Conservation (phyloP, 2,797 vertebrate genomes). For the Melanotaenia boesemani region DNA sequence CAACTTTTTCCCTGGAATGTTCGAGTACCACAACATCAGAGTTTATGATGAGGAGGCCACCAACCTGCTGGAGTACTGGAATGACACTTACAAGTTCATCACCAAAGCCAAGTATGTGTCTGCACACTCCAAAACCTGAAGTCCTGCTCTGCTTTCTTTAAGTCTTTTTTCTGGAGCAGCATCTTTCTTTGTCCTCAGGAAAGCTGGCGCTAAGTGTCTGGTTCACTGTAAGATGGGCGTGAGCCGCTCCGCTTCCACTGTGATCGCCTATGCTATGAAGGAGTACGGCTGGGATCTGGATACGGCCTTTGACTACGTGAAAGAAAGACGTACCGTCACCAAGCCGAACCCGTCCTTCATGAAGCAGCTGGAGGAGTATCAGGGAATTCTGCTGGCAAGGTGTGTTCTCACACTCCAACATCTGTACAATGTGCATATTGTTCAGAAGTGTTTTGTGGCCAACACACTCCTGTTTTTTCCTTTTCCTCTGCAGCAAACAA, state of each 20-base stretch:
- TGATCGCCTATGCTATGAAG: constrained; percentile 99
- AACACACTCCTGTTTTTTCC: neutral
- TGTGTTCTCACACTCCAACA: constrained; percentile 48
- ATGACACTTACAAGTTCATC: constrained; percentile 99
- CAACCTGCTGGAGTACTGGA: constrained; percentile 97
- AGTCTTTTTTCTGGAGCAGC: neutral
- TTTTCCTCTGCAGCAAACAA: constrained; percentile 88
- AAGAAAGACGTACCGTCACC: constrained; percentile 91
- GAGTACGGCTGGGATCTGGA: constrained; percentile 98
- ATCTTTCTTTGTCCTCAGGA: constrained; percentile 76
- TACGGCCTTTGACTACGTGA: constrained; percentile 93
- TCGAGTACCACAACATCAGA: constrained; percentile 97
- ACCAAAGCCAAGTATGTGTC: constrained; percentile 92
- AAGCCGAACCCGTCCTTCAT: constrained; percentile 98
- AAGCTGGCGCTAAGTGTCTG: constrained; percentile 95
- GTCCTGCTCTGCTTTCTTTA: neutral
- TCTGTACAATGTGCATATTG: neutral
- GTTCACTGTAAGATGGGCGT: constrained; percentile 99
- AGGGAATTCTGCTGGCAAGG: constrained; percentile 97
- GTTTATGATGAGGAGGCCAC: constrained; percentile 98
- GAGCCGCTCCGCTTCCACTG: constrained; percentile 96
- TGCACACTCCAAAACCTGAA: neutral
- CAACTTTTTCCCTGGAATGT: constrained; percentile 97
- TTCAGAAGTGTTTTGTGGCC: neutral
- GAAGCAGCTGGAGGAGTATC: constrained; percentile 98